A percentile compares a stretch with the other conserved stretches of the same genome.
Conservation (phyloP, 2,888 invertebrate genomes). For the Rhodophaea formosa region DNA sequence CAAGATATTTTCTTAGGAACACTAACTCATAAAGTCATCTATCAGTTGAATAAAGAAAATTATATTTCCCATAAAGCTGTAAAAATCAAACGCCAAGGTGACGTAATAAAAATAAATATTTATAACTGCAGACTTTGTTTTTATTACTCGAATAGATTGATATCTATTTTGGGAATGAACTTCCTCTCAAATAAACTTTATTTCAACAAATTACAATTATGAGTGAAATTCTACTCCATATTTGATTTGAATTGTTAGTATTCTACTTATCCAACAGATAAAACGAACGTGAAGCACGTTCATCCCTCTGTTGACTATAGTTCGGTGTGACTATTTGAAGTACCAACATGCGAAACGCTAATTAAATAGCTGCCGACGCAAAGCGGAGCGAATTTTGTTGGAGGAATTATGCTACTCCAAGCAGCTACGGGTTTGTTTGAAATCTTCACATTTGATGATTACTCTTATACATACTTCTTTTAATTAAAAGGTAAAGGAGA, state of each 20-base stretch:
- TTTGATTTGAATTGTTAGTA: constrained; percentile 14
- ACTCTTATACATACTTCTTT: not conserved
- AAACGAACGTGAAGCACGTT: constrained; percentile 10
- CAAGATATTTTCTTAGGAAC: no score
- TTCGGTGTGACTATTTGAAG: constrained; percentile 16
- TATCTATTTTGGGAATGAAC: not conserved
- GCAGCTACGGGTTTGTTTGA: constrained; percentile 1
- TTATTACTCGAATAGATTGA: no score
- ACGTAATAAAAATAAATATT: no score
- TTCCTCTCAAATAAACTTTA: not conserved
- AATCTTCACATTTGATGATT: not conserved
- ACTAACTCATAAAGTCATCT: no score
- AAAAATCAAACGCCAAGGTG: no score
- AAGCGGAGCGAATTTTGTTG: constrained; percentile 12
- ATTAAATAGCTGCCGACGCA: constrained; percentile 15
- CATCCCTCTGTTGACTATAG: constrained; percentile 15
- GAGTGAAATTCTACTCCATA: not conserved
- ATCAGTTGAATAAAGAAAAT: no score
- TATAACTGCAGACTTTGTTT: no score
- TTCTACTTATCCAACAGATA: constrained; percentile 8
- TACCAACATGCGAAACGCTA: constrained; percentile 15
- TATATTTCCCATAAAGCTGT: no score
- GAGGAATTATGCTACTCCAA: constrained; percentile 11
- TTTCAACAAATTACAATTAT: not conserved
- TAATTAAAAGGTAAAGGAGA: not conserved